Conservation (phyloP, 2,797 vertebrate genomes). For the Cheirogaleus major region DNA sequence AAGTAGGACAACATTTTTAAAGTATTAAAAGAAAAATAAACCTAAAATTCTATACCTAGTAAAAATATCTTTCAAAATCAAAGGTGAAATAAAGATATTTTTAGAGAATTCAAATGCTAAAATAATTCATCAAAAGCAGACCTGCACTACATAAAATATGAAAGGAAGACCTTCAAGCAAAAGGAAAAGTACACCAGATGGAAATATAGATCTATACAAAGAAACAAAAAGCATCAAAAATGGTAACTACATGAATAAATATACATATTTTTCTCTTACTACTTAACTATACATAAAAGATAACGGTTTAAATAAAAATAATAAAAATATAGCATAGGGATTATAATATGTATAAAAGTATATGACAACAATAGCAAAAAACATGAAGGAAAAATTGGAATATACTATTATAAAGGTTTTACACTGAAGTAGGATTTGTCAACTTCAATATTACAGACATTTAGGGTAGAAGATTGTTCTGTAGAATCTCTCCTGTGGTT, state of each 20-base stretch:
- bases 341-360: not conserved
- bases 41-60: not conserved
- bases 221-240: not conserved
- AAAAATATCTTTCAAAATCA: constrained; percentile 11
- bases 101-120: not conserved
- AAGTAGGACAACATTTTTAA: not conserved
- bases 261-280: not conserved
- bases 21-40: not conserved
- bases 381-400: not conserved
- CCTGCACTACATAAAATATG: not conserved
- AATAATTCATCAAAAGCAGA: not conserved
- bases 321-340: not conserved
- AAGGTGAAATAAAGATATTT: not conserved
- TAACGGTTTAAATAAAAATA: not conserved
- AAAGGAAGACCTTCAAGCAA: not conserved
- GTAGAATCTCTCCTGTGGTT: not conserved
- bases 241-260: not conserved
- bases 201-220: not conserved
- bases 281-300: not conserved
- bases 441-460: not conserved
- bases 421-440: not conserved
- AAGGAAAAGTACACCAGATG: not conserved
- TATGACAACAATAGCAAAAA: not conserved
- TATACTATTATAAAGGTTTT: not conserved
- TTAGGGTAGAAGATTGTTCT: not conserved